Evolutionary conservation across 2,113 vertebrate genomes (phyloP).

Genomic region (Callipepla californica): DNA sequence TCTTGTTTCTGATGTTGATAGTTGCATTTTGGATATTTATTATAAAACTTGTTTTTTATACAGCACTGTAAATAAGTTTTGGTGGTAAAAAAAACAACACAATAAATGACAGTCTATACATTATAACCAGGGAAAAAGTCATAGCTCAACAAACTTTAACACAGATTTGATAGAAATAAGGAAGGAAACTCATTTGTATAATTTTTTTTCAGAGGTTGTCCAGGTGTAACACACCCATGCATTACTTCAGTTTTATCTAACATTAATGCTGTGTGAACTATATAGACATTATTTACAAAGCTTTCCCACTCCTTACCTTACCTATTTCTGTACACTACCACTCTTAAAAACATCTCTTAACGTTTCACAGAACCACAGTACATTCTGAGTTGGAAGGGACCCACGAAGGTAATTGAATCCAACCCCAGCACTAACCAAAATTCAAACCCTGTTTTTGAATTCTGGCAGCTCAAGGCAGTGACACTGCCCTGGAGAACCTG

Average conservation of each 20-base stretch:
- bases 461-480: neutral
- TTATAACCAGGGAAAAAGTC: neutral
- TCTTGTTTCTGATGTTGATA: neutral
- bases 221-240: neutral
- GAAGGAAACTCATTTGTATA: neutral
- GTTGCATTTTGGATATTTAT: conserved; percentile 17
- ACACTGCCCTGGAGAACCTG: neutral
- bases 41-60: neutral
- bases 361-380: neutral
- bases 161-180: neutral
- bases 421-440: neutral
- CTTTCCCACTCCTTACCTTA: neutral
- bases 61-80: conserved; percentile 16
- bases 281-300: neutral
- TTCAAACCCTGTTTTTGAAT: neutral
- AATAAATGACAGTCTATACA: neutral
- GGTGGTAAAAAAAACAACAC: neutral
- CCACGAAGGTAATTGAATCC: neutral
- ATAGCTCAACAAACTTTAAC: neutral
- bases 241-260: neutral
- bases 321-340: neutral
- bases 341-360: conserved; percentile 27
- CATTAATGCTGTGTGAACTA: neutral
- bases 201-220: neutral
- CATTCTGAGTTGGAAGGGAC: neutral